These are phyloP conservation scores for Accipiter cooperii DNA, from an alignment of 2,113 vertebrate genomes.

Conservation along the genomic window DNA sequence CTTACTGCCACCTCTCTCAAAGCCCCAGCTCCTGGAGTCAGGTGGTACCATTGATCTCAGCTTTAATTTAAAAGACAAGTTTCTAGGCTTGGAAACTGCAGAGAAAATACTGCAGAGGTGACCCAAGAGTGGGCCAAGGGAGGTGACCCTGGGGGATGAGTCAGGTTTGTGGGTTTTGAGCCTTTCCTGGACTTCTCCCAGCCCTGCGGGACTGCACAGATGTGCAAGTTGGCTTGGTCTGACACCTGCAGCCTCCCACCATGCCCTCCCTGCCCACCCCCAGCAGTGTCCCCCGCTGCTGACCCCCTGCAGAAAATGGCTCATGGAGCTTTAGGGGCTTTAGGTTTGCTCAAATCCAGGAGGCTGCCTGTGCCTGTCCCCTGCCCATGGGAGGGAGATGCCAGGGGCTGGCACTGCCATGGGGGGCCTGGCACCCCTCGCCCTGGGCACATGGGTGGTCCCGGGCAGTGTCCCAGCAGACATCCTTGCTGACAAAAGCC, in stretches of 20 bases:
- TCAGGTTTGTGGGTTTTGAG: neutral
- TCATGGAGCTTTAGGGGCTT: neutral
- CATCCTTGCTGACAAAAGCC: neutral
- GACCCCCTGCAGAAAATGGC: neutral
- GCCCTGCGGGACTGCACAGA: neutral
- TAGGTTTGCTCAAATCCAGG: neutral
- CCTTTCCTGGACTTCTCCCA: neutral
- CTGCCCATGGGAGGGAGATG: neutral
- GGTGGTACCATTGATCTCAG: neutral
- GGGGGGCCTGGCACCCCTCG: neutral
- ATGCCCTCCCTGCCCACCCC: neutral
- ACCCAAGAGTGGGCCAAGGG: neutral
- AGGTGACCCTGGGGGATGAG: neutral
- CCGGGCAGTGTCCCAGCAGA: neutral
- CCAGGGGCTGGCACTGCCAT: accelerated
- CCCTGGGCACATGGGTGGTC: neutral
- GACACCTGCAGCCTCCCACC: neutral
- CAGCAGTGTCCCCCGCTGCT: neutral
- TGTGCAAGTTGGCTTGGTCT: neutral
- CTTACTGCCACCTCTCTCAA: neutral
- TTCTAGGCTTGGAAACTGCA: neutral
- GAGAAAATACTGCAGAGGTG: neutral
- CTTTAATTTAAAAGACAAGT: neutral
- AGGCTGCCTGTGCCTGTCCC: neutral
- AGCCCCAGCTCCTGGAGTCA: neutral